A percentile compares a stretch with the other conserved stretches of the same genome.
Conservation (phyloP, 2,113 vertebrate species). For the Pseudopodoces humilis region DNA sequence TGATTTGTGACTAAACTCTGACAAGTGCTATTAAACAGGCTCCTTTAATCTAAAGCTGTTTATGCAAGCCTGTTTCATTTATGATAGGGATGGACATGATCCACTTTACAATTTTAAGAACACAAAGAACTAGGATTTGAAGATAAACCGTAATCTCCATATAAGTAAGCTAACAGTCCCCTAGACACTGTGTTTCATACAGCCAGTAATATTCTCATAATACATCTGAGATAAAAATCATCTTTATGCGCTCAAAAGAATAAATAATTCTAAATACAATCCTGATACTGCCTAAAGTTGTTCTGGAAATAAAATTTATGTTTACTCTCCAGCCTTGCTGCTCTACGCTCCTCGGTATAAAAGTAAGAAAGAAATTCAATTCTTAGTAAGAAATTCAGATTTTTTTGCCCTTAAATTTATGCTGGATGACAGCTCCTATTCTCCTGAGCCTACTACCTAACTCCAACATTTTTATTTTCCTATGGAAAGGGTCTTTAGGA, state of each 20-base stretch:
- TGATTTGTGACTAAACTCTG: neutral
- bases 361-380: neutral
- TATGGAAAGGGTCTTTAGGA: neutral
- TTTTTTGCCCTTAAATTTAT: neutral
- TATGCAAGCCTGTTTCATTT: neutral
- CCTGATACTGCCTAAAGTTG: neutral
- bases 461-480: neutral
- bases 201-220: neutral
- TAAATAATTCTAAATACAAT: neutral
- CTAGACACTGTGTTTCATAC: neutral
- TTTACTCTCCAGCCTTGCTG: neutral
- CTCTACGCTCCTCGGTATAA: neutral
- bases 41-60: neutral
- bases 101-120: neutral
- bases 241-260: neutral
- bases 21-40: neutral
- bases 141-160: slow-evolving; percentile 1
- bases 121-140: neutral
- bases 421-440: neutral
- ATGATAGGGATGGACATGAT: neutral
- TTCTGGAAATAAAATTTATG: neutral
- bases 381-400: neutral
- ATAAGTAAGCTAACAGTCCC: neutral
- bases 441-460: neutral
- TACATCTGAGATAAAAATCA: neutral